A percentile compares a stretch with the other conserved stretches of the same genome.
Evolutionary conservation across 2,888 invertebrate species (phyloP).

Genomic region (Autographa gamma): DNA sequence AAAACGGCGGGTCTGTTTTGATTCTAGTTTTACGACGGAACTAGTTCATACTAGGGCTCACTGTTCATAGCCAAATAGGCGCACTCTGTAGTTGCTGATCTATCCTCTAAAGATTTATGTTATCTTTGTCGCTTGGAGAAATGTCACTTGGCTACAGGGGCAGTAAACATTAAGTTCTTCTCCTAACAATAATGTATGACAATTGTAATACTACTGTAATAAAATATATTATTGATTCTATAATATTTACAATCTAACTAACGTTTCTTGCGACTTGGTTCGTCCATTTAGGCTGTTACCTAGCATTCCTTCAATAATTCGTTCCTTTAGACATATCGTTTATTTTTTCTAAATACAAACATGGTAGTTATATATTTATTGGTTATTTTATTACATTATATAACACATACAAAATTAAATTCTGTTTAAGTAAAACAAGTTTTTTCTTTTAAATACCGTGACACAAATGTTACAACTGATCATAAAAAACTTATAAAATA

Average conservation of each 20-base stretch:
- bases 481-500: too few relatives aligned
- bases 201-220: constrained; percentile 19
- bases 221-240: constrained; percentile 41
- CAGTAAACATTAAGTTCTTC: background rate
- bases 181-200: background rate
- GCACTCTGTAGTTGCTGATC: too few relatives aligned
- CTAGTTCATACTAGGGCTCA: too few relatives aligned
- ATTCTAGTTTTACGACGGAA: too few relatives aligned
- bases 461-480: too few relatives aligned
- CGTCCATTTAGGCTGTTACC: constrained; percentile 9
- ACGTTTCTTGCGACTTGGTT: constrained; percentile 25
- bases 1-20: too few relatives aligned
- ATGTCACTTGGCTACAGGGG: background rate
- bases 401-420: background rate
- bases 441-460: too few relatives aligned
- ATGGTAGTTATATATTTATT: background rate
- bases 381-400: background rate
- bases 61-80: too few relatives aligned
- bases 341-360: background rate
- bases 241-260: constrained; percentile 22
- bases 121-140: too few relatives aligned
- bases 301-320: constrained; percentile 32
- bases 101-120: too few relatives aligned
- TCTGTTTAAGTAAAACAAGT: background rate
- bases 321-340: constrained; percentile 44